A percentile compares a stretch with the other conserved stretches of the same genome.
phyloP scores from a whole-genome alignment of 2,113 vertebrate genomes.

The Talpa occidentalis region DNA sequence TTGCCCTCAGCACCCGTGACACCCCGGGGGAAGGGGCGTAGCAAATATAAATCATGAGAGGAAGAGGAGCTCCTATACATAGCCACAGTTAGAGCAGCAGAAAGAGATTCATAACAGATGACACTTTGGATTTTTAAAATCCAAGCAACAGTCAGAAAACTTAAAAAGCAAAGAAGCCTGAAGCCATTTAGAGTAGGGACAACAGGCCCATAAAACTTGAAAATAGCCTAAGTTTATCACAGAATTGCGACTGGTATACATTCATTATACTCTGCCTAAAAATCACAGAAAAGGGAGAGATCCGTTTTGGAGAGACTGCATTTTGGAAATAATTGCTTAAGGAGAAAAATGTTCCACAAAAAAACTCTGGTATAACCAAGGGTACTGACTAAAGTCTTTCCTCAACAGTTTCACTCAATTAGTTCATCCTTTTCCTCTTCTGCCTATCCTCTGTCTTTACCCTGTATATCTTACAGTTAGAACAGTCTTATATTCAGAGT shows the following conservation, averaged over 20 bases:
- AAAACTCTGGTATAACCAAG: slow-evolving; percentile 21
- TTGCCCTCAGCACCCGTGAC: not conserved
- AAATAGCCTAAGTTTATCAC: not conserved
- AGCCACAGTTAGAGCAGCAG: not conserved
- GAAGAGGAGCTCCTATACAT: not conserved
- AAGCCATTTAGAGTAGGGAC: not conserved
- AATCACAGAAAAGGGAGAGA: slow-evolving; percentile 20
- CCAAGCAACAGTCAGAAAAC: not conserved
- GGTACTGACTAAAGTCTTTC: not conserved
- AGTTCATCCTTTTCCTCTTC: not conserved
- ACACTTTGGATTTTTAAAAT: not conserved
- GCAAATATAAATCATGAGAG: not conserved
- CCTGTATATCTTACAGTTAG: not conserved
- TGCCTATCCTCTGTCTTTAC: not conserved
- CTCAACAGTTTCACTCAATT: not conserved
- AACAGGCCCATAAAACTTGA: not conserved
- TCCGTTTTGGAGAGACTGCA: slow-evolving; percentile 22
- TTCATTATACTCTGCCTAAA: not conserved
- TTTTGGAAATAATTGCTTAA: slow-evolving; percentile 5
- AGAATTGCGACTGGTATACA: not conserved
- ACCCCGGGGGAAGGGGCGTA: not conserved
- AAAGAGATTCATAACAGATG: not conserved
- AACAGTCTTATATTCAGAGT: not conserved
- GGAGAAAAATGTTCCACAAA: not conserved
- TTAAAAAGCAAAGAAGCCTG: slow-evolving; percentile 7